Evolutionary conservation across 2,888 invertebrate species (phyloP).

Genomic region (Chrysodeixis includens): DNA sequence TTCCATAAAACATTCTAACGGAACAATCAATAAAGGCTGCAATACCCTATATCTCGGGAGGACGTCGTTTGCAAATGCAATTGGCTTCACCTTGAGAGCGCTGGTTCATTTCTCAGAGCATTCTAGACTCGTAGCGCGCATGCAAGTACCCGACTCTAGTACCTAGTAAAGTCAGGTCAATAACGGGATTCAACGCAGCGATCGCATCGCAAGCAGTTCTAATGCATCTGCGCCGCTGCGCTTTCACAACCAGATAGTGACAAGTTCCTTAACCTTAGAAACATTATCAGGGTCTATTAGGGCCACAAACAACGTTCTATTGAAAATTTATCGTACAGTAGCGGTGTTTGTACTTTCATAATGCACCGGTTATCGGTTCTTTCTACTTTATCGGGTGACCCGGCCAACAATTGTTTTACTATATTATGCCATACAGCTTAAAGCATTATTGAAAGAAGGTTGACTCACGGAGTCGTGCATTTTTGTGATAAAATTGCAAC

Average conservation of each 20-base stretch:
- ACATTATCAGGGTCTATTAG: constrained; percentile 71
- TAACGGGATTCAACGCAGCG: constrained; percentile 79
- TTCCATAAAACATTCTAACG: constrained; percentile 30
- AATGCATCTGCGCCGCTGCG: constrained; percentile 76
- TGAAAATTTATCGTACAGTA: constrained; percentile 70
- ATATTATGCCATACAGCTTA: constrained; percentile 62
- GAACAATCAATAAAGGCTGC: constrained; percentile 32
- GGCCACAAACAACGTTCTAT: constrained; percentile 67
- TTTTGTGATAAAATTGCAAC: constrained; percentile 12
- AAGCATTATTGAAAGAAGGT: constrained; percentile 63
- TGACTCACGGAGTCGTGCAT: constrained; percentile 55
- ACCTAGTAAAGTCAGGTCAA: constrained; percentile 72
- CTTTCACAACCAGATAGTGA: constrained; percentile 64
- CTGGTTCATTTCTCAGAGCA: constrained; percentile 43
- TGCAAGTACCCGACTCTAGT: constrained; percentile 49
- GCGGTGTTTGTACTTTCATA: constrained; percentile 70
- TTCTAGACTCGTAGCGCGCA: constrained; percentile 57
- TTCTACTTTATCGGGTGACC: constrained; percentile 82
- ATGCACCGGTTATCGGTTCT: constrained; percentile 80
- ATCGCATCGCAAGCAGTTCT: constrained; percentile 78
- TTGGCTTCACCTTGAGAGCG: constrained; percentile 45
- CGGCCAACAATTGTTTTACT: constrained; percentile 71
- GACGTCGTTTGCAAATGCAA: constrained; percentile 47
- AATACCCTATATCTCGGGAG: constrained; percentile 49
- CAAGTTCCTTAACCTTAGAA: constrained; percentile 70